A percentile compares a stretch with the other conserved stretches of the same genome.
Conservation (phyloP, 2,797 vertebrate genomes). For the Octomys mimax region DNA sequence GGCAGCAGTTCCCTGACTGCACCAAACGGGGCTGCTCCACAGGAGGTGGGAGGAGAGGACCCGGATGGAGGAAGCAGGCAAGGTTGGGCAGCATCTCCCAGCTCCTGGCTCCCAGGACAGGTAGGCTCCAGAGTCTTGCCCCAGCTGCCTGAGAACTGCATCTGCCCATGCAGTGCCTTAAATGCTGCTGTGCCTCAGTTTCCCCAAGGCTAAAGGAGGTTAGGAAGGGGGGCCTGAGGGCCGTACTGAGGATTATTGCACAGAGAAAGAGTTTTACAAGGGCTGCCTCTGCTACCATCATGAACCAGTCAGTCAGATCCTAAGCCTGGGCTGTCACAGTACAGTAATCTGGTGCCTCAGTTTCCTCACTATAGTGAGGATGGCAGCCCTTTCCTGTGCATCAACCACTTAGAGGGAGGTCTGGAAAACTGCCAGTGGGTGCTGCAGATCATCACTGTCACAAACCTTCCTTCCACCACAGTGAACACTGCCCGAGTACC, state of each 20-base stretch:
- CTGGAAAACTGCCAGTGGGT: fast-evolving
- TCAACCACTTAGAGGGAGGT: neutral
- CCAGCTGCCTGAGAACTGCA: neutral
- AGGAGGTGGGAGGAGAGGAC: fast-evolving
- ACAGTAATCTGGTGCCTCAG: neutral
- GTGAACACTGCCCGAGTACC: neutral
- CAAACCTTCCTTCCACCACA: neutral
- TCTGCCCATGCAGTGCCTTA: neutral
- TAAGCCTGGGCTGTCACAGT: neutral
- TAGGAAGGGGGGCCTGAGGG: neutral
- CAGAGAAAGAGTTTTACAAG: neutral
- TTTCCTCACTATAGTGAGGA: neutral
- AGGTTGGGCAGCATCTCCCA: neutral
- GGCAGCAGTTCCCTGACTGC: neutral
- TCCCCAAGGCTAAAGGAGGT: neutral
- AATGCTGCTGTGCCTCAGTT: neutral
- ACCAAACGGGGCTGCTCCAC: neutral
- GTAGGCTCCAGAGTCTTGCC: no score
- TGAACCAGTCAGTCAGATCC: neutral
- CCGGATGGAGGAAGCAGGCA: neutral
- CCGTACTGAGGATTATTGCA: neutral
- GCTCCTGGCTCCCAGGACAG: neutral
- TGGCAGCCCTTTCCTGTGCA: fast-evolving
- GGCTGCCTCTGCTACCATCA: neutral
- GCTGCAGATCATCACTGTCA: neutral